Evolutionary conservation across 2,888 invertebrate species (phyloP).

Genomic region (Luperina nickerlii): DNA sequence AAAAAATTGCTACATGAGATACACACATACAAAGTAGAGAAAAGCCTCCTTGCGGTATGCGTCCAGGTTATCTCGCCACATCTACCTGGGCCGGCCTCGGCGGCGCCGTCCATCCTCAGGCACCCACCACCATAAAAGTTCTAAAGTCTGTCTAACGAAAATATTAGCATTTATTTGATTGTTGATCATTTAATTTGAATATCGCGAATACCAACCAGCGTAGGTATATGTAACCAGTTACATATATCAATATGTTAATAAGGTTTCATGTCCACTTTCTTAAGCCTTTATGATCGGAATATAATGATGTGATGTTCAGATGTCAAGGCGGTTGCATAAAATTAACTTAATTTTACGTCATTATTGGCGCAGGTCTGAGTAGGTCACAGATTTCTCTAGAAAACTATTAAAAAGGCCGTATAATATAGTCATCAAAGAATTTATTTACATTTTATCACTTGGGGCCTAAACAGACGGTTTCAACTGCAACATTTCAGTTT

Average conservation of each 20-base stretch:
- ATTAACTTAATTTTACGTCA: constrained; percentile 17
- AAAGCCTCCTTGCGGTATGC: too few species aligned
- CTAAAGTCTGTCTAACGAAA: neutral
- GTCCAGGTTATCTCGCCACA: too few species aligned
- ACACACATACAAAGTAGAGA: too few species aligned
- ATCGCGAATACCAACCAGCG: neutral
- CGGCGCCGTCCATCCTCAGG: too few species aligned
- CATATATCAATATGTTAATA: constrained; percentile 23
- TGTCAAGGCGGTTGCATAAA: constrained; percentile 28
- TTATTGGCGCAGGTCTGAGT: neutral
- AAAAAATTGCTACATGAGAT: too few species aligned
- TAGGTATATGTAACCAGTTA: constrained; percentile 22
- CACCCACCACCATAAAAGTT: too few species aligned
- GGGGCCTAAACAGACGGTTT: too few species aligned
- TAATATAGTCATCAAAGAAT: neutral
- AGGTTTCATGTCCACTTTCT: constrained; percentile 16
- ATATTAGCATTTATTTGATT: neutral
- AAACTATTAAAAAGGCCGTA: neutral
- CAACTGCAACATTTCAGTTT: too few species aligned
- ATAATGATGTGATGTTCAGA: neutral
- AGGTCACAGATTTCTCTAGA: constrained; percentile 1
- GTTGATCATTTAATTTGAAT: constrained; percentile 7
- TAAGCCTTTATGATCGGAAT: constrained; percentile 13
- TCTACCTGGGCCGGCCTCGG: too few species aligned
- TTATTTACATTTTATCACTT: neutral